Percentiles rank a stretch among this genome's conserved stretches.
Evolutionary conservation across 2,888 invertebrate species (phyloP).

Genomic region (Cataglyphis rosenhaueri): DNA sequence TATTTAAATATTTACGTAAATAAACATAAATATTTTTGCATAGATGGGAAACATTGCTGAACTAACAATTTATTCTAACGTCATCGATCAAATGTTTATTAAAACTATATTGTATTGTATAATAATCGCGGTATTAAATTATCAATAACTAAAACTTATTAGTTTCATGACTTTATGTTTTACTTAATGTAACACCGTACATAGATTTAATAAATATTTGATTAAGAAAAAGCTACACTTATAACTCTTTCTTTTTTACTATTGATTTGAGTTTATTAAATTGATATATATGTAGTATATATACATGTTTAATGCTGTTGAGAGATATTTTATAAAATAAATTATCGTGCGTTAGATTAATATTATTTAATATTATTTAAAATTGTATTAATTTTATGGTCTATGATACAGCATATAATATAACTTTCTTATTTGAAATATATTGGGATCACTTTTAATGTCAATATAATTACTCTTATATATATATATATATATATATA

Average conservation of each 20-base stretch:
- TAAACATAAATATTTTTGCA: background rate
- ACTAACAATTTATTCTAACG: background rate
- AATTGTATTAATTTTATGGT: background rate
- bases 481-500: no score
- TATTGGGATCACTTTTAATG: background rate
- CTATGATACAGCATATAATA: slow-evolving; percentile 35
- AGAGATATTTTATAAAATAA: slow-evolving; percentile 11
- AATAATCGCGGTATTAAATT: background rate
- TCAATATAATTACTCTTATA: background rate
- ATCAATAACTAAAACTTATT: background rate
- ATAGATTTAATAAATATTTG: background rate
- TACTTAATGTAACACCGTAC: background rate
- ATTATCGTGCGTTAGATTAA: background rate
- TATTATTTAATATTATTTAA: background rate
- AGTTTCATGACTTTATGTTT: background rate
- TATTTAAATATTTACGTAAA: no score
- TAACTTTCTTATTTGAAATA: background rate
- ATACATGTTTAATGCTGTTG: background rate
- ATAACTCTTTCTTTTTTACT: background rate
- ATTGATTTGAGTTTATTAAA: background rate
- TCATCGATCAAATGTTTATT: slow-evolving; percentile 1
- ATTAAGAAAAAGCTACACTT: background rate
- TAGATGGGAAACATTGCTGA: background rate
- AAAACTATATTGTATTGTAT: background rate
- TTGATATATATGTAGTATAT: background rate